Base-by-base conservation (phyloP, 2,888 invertebrate species). In the Falcaria lacertinaria region DNA sequence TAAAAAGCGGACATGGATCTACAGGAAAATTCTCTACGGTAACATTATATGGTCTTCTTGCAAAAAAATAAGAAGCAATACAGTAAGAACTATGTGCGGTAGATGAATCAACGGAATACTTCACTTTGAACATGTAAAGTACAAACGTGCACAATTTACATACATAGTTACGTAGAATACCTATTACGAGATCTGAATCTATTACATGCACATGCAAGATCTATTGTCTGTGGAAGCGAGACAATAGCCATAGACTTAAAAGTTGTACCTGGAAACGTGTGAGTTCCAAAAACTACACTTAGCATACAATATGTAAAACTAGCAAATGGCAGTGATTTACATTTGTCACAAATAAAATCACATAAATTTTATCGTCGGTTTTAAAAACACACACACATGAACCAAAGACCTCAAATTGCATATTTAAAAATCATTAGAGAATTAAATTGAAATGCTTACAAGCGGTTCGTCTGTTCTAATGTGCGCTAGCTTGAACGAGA, bases 91-190 rank as follows among this genome's bases (percentile, higher is more conserved):
- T 25, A 14, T 15, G 15, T 13, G 37, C 37, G 37, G 35, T 36
- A 36, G 17, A 37, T 37, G 14, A 22, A 37, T 37, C 22, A 37
- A 22, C 19, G 15, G 36, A 22, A 36, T 25, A 14, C 14, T 36
- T 52, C 51, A 45, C 57, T 46, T 47, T 45, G 45, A 51, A 54
- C 55, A 54, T 50, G 57, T 56, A 57, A 61, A 59, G 56, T 54
- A 51, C 48, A 50, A 56, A 66, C 69, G 72, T 70, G 72, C 65
- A 55, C 54, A 48, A 66, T 70, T 69, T 69, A 60, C 67, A 71
- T 70, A 66, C 63, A 60, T 57, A 57, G 58, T 59, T 61, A 59
- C 64, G 44, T 52, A 56, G 55, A 57, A 61, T 55, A 60, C n/a
- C n/a, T n/a, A n/a, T n/a, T 53, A 55, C 54, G 52, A 57, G 59